These are phyloP conservation scores for Limnothrissa miodon DNA, from an alignment of 2,113 vertebrate species.

Conservation along the genomic window DNA sequence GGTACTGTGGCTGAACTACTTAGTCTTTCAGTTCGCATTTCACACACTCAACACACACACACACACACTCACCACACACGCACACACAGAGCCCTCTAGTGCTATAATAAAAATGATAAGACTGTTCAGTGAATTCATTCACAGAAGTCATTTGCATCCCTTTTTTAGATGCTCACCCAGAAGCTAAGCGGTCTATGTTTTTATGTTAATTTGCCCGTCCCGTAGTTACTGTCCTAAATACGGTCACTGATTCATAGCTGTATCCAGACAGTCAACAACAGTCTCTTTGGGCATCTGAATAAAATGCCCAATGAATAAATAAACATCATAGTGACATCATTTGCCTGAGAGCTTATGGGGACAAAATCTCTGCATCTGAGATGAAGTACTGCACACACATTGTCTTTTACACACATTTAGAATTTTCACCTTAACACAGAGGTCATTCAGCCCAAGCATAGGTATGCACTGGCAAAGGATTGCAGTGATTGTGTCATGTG, in stretches of 20 bases:
- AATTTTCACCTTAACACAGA: neutral
- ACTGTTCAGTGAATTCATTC: neutral
- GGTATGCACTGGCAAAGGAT: neutral
- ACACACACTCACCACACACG: neutral
- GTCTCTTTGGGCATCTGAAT: neutral
- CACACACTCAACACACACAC: neutral
- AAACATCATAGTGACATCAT: constrained; percentile 20
- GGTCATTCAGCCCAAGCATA: neutral
- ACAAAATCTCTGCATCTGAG: neutral
- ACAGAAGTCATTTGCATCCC: neutral
- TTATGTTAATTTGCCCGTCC: neutral
- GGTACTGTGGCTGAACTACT: neutral
- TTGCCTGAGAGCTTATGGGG: neutral
- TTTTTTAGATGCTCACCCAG: neutral
- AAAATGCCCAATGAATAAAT: neutral
- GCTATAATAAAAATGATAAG: neutral
- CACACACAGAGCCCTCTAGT: neutral
- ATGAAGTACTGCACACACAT: neutral
- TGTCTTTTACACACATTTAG: neutral
- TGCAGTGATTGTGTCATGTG: neutral
- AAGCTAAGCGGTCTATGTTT: neutral
- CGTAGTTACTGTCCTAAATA: neutral
- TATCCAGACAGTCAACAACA: neutral
- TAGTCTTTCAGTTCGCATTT: constrained; percentile 8
- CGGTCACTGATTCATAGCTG: neutral